Evolutionary conservation across 2,797 vertebrate species (phyloP), one percentile per base, ranked within the genome.

Genomic region (Anomalospiza imberbis): DNA sequence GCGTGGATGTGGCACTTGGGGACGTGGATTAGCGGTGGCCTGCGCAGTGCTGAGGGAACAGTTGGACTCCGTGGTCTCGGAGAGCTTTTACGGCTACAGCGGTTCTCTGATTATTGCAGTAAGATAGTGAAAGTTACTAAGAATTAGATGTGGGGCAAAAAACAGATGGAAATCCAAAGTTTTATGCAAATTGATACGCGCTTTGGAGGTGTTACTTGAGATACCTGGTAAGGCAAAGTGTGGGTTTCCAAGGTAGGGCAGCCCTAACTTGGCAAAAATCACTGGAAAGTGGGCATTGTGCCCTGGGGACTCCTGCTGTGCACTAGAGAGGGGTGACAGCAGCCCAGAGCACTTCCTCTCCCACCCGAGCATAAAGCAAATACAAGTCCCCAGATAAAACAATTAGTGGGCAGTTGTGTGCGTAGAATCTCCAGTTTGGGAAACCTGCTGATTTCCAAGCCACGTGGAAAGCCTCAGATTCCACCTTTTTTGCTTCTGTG

Each of bases 311-410:
- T 47, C 3, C 29, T 19, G 20, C 21, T 8, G 42, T 3, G 66
- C 1, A 1, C 34, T 3, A 1, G 28, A 9, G 60, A 21, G 45
- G 50, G 25, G 1, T 21, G 65, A 22, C 40, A 32, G 9, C 47
- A 57, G 68, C 62, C 34, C 21, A 1, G 31, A 7, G 32, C 2
- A 3, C 32, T 26, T 60, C 65, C 24, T 26, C 17, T 74, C 50
- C 65, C 3, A 1, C 48, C 28, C 3, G 7, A 28, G 53, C 65
- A 44, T 45, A 29, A 11, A 70, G 61, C 54, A 58, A 47, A 31
- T 20, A 1, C 1, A 9, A 20, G 32, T 31, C 83, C 45, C 21
- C 31, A 17, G 8, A 6, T 32, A 14, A 57, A 90, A 54, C 21
- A 12, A 5, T 19, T 34, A 62, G 12, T 15, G 24, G 36, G 9